Evolutionary conservation across 2,797 vertebrate genomes (phyloP), one percentile per base, ranked within the genome.

Genomic region (Lerista edwardsae): DNA sequence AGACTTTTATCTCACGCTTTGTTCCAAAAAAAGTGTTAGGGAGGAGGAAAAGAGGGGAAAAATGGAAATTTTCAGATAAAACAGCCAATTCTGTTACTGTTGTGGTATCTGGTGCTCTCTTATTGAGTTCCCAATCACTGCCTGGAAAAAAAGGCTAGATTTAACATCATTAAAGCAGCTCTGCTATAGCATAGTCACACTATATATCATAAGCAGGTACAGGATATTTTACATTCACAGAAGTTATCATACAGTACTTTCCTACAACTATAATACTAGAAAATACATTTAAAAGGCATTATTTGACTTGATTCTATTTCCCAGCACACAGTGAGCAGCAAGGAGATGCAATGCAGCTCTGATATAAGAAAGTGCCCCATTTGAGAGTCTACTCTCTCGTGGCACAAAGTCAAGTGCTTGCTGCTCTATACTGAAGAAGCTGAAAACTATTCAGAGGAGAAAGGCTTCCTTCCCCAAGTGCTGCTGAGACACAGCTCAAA

Each of bases 101-200:
- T 89, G 92, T 95, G 95, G 96, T 96, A 95, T 95, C 95, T 96
- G 95, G 94, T 93, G 95, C 95, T 94, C 65, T 95, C 95, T 91
- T 93, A 95, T 94, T 94, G 95, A 89, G 90, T 94, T 96, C 93
- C 94, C 94, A 95, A 94, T 94, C 94, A 95, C 94, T 93, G 93
- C 95, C 93, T 95, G 94, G 93, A 95, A 96, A 95, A 95, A 94
- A 57, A 21, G 15, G 94, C 93, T 96, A 91, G 96, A 97, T 94
- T 55, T 95, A 93, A 95, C 94, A 87, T 96, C 95, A 96, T 96
- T 96, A 97, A 97, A 96, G 96, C 95, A 96, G 94, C 94, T 96
- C 93, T 94, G 93, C 92, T 94, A 95, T 95, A 96, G 95, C 96
- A 96, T 95, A 44, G 94, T 95, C 95, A 96, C 96, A 93, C 93